phyloP scores from a whole-genome alignment of 2,113 vertebrate species.

The Microcebus ravelobensis region DNA sequence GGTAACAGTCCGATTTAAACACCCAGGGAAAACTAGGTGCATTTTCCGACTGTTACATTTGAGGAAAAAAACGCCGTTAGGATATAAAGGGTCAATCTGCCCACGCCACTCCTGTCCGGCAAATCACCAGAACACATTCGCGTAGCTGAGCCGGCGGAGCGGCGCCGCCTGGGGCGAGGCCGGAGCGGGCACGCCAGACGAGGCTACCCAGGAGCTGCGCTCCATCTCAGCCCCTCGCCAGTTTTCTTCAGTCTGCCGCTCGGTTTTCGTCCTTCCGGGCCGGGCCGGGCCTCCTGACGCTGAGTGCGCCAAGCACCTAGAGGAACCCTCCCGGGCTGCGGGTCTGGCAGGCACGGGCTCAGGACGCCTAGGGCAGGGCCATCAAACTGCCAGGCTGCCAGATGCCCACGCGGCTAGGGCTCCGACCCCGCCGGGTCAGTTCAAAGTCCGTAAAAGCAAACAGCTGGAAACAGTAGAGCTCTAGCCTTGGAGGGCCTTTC shows the following conservation, averaged over 20 bases:
- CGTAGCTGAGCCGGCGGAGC: no score
- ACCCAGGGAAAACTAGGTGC: background rate
- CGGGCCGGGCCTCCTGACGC: background rate
- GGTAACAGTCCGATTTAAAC: background rate
- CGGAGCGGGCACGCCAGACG: no score
- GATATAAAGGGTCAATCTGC: background rate
- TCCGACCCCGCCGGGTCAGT: background rate
- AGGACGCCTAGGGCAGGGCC: background rate
- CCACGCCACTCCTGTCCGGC: background rate
- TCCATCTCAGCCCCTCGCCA: background rate
- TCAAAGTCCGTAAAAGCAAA: background rate
- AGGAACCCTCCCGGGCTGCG: background rate
- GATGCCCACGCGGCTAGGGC: background rate
- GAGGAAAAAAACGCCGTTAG: background rate
- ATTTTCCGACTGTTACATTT: background rate
- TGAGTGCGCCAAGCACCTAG: background rate
- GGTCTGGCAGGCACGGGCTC: background rate
- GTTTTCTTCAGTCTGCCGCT: background rate
- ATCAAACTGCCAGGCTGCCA: background rate
- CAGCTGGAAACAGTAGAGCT: background rate
- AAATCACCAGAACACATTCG: background rate
- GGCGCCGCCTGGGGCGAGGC: no score
- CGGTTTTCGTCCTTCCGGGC: background rate
- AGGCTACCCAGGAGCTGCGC: background rate
- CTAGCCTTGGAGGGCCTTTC: background rate